Evolutionary conservation across 2,888 invertebrate genomes (phyloP).

Genomic region (Adela reaumurella): DNA sequence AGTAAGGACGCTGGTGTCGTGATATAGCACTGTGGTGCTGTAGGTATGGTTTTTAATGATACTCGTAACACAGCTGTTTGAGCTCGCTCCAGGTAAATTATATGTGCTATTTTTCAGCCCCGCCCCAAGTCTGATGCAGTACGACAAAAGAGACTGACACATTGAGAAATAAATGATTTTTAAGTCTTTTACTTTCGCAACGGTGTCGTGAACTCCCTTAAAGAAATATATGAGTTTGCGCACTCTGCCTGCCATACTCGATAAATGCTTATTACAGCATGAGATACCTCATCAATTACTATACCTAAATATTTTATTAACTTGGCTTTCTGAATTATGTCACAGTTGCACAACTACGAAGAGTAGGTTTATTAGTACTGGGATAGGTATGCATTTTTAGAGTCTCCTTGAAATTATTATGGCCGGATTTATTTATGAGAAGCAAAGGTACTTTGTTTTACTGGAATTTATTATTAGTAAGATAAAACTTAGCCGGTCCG

Average conservation of each 20-base stretch:
- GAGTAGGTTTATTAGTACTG: background rate
- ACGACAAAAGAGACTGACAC: background rate
- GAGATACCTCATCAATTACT: background rate
- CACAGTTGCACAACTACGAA: background rate
- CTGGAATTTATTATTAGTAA: background rate
- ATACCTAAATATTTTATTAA: background rate
- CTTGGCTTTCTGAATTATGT: background rate
- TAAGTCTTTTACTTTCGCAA: background rate
- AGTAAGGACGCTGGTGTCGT: too few species aligned
- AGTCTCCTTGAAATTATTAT: background rate
- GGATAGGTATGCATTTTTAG: background rate
- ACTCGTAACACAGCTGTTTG: background rate
- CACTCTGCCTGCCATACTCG: background rate
- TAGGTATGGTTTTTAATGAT: too few species aligned
- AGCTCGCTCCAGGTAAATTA: background rate
- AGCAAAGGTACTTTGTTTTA: slow-evolving; percentile 4
- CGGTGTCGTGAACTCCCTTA: slow-evolving; percentile 1
- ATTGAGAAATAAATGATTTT: background rate
- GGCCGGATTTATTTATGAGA: background rate
- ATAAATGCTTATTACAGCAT: background rate
- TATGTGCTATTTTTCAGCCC: background rate
- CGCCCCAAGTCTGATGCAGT: background rate
- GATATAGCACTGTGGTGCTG: too few species aligned
- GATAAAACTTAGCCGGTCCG: slow-evolving; percentile 1
- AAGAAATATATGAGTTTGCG: slow-evolving; percentile 2